A percentile compares a stretch with the other conserved stretches of the same genome.
phyloP scores from a whole-genome alignment of 1,140 invertebrate species.

The Aradophagus sp. region DNA sequence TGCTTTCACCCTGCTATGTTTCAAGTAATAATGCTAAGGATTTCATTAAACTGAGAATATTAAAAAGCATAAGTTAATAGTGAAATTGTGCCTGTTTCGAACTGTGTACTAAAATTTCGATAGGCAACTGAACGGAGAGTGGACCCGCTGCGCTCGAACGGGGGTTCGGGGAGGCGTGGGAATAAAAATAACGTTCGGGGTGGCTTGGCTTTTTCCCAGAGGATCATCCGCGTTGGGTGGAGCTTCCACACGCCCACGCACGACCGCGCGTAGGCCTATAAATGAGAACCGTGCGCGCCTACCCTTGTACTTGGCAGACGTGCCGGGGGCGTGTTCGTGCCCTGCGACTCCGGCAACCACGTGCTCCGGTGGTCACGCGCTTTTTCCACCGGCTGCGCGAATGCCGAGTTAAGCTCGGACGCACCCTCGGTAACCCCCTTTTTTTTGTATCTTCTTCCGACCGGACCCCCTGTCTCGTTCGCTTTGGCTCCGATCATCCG shows the following conservation, averaged over 20 bases:
- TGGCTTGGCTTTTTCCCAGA: conserved; percentile 59
- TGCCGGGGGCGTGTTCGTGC: conserved; percentile 64
- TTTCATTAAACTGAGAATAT: not conserved
- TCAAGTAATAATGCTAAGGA: no score
- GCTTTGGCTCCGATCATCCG: no score
- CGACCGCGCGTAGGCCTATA: conserved; percentile 67
- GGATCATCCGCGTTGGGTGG: conserved; percentile 69
- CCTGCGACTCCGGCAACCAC: conserved; percentile 51
- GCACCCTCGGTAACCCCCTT: no score
- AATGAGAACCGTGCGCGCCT: conserved; percentile 57
- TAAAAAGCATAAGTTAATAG: not conserved
- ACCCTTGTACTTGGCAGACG: conserved; percentile 61
- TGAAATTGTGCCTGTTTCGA: no score
- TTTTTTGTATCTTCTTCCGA: no score
- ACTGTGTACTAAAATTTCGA: no score
- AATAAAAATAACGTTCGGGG: conserved; percentile 50
- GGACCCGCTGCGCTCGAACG: conserved; percentile 32
- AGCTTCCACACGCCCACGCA: conserved; percentile 72
- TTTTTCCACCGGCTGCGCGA: conserved; percentile 16
- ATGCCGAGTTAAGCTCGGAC: no score
- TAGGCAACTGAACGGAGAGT: no score
- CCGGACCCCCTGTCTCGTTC: no score
- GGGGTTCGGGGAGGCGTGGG: conserved; percentile 21
- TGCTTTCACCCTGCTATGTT: no score
- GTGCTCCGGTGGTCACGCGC: conserved; percentile 43